Percentiles rank a stretch among this genome's conserved stretches.
Evolutionary conservation across 2,797 vertebrate species (phyloP).

Genomic region (Aplochiton taeniatus): DNA sequence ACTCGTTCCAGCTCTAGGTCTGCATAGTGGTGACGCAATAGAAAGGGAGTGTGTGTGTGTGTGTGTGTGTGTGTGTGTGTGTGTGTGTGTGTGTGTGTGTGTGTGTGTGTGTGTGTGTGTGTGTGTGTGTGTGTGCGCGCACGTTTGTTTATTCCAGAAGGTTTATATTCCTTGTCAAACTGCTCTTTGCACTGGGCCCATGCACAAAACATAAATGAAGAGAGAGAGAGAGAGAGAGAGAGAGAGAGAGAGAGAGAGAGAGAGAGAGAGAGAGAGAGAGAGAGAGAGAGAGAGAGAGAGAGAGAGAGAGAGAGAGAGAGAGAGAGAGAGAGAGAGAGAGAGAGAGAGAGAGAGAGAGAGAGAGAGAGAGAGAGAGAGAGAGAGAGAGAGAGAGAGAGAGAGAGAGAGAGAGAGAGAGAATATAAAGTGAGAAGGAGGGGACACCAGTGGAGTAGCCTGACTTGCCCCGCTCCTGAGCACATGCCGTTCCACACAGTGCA

Average conservation of each 20-base stretch:
- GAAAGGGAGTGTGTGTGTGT: background rate
- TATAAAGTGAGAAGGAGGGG: too few species aligned
- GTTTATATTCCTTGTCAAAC: background rate
- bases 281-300: too few species aligned
- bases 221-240: background rate
- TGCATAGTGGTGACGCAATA: background rate
- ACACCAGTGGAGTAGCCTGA: too few species aligned
- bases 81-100: background rate
- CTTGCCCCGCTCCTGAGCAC: too few species aligned
- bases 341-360: slow-evolving; percentile 16
- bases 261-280: background rate
- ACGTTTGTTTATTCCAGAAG: background rate
- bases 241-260: background rate
- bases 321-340: background rate
- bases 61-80: background rate
- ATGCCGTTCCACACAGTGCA: too few species aligned
- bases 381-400: too few species aligned
- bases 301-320: background rate
- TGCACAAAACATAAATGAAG: background rate
- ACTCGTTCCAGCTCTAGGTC: background rate
- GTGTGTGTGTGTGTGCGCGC: background rate
- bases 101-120: slow-evolving; percentile 1
- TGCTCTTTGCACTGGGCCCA: background rate
- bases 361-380: slow-evolving; percentile 42
- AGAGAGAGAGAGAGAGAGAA: too few species aligned